phyloP scores from a whole-genome alignment of 2,797 vertebrate genomes.

The Luscinia megarhynchos region DNA sequence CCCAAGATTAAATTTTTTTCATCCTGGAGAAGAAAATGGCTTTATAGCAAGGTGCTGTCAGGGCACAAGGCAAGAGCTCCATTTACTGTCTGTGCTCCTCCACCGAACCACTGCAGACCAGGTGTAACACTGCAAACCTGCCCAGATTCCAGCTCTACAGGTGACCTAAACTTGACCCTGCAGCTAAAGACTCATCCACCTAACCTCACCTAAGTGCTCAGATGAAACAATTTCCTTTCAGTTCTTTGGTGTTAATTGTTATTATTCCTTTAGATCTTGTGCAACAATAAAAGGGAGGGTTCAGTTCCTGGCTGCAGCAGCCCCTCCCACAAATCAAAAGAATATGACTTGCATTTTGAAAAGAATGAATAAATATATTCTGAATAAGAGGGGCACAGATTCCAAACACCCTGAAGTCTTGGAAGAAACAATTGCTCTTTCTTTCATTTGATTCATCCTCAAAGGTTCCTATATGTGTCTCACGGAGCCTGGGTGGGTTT shows the following conservation, averaged over 20 bases:
- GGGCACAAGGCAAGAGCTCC: background rate
- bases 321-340: conserved; percentile 54
- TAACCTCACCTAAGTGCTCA: conserved; percentile 5
- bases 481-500: background rate
- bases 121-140: background rate
- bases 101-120: background rate
- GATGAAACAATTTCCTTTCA: conserved; percentile 39
- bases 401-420: conserved; percentile 16
- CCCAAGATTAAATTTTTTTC: background rate
- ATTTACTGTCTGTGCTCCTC: background rate
- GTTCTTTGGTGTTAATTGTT: conserved; percentile 9
- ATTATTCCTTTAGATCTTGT: conserved; percentile 55
- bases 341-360: conserved; percentile 8
- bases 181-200: conserved; percentile 1
- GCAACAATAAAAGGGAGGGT: conserved; percentile 48
- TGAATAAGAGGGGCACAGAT: conserved; percentile 3
- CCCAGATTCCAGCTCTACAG: background rate
- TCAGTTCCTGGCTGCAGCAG: conserved; percentile 16
- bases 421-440: conserved; percentile 31
- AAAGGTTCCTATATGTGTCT: background rate
- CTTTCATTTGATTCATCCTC: conserved; percentile 36
- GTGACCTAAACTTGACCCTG: conserved; percentile 19
- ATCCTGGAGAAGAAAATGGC: background rate
- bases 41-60: background rate
- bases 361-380: conserved; percentile 45